These are phyloP conservation scores for Nothobranchius kuhntae DNA, from an alignment of 2,113 vertebrate species.

Conservation along the genomic window DNA sequence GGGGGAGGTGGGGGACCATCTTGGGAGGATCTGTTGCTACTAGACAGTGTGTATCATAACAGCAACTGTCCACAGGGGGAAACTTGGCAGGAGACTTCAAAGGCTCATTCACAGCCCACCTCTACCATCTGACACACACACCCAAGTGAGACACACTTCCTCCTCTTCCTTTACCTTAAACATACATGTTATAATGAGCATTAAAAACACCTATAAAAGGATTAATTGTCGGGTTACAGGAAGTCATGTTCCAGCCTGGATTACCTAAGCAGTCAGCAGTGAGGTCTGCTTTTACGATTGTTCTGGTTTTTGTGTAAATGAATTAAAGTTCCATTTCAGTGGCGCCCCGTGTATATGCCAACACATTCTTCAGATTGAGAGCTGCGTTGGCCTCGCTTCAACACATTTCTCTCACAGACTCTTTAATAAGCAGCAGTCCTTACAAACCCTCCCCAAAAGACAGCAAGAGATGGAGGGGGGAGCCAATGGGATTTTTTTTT, in stretches of 20 bases:
- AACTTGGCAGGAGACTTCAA: slow-evolving; percentile 76
- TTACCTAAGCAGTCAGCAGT: slow-evolving; percentile 58
- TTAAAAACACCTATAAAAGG: slow-evolving; percentile 31
- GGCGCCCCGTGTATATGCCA: slow-evolving; percentile 78
- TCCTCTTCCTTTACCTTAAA: slow-evolving; percentile 14
- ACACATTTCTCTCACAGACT: slow-evolving; percentile 72
- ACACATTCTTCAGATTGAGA: slow-evolving; percentile 77
- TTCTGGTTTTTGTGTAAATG: slow-evolving; percentile 74
- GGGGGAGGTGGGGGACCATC: slow-evolving; percentile 62
- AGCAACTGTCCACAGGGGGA: slow-evolving; percentile 76
- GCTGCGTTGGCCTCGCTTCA: slow-evolving; percentile 69
- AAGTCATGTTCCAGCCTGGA: slow-evolving; percentile 59
- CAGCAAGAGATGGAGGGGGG: background rate
- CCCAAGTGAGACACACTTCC: slow-evolving; percentile 16
- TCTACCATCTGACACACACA: slow-evolving; percentile 62
- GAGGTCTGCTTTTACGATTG: slow-evolving; percentile 73
- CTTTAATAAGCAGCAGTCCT: slow-evolving; percentile 70
- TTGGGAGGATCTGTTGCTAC: slow-evolving; percentile 76
- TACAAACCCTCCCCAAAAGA: slow-evolving; percentile 56
- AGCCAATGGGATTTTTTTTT: slow-evolving; percentile 46
- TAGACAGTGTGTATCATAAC: slow-evolving; percentile 78
- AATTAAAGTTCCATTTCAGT: slow-evolving; percentile 77
- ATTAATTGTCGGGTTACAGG: slow-evolving; percentile 58
- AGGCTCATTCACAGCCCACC: slow-evolving; percentile 70
- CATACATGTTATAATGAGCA: slow-evolving; percentile 26